Evolutionary conservation across 1,140 invertebrate genomes (phyloP).

Genomic region (Coboldia fuscipes): DNA sequence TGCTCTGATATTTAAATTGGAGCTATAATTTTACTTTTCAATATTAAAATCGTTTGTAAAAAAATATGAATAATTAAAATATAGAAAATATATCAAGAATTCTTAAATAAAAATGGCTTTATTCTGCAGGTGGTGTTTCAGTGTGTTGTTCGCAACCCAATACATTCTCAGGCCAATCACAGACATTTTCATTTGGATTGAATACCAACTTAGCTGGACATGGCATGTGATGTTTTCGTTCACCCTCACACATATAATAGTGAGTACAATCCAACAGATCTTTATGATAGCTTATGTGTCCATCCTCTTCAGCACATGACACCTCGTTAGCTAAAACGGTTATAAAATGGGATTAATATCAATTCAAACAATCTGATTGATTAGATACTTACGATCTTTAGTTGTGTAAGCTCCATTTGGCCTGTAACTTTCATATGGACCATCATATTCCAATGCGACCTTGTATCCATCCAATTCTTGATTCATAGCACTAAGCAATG

Average conservation of each 20-base stretch:
- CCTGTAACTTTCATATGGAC: conserved; percentile 55
- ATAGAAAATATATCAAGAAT: too few relatives aligned
- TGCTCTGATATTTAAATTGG: too few relatives aligned
- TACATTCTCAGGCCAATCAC: conserved; percentile 91
- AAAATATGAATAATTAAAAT: too few relatives aligned
- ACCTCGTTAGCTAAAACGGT: conserved; percentile 67
- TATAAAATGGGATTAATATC: too few relatives aligned
- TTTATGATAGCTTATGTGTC: conserved; percentile 78
- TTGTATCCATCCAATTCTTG: conserved; percentile 65
- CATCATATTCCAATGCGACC: conserved; percentile 68
- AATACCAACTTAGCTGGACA: conserved; percentile 86
- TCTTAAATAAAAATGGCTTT: too few relatives aligned
- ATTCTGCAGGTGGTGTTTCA: conserved; percentile 39
- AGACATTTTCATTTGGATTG: conserved; percentile 82
- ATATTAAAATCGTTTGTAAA: too few relatives aligned
- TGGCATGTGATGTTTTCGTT: conserved; percentile 92
- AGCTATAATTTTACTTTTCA: too few relatives aligned
- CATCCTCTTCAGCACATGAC: conserved; percentile 77
- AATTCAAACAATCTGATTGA: neutral
- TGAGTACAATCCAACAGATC: conserved; percentile 81
- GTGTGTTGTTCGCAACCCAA: conserved; percentile 68
- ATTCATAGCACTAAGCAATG: conserved; percentile 68
- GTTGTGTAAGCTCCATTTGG: conserved; percentile 56
- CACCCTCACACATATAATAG: conserved; percentile 92
- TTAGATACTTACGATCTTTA: conserved; percentile 61